Base-by-base conservation (phyloP, 2,888 invertebrate species). In the Caenorhabditis sinica region DNA sequence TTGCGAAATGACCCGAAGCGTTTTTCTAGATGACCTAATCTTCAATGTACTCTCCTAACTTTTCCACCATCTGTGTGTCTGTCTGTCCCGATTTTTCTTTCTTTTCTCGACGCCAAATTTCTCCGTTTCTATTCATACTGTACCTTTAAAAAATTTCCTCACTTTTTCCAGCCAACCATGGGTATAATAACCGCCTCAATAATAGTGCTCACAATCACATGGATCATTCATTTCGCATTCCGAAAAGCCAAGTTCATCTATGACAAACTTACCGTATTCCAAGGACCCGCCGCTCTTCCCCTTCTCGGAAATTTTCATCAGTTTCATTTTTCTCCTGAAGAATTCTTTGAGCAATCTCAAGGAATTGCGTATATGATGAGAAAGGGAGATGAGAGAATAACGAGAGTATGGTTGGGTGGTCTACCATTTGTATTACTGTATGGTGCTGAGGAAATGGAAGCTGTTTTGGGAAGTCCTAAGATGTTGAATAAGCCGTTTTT, bases 401-500 rank as follows among this genome's bases (percentile, higher is more conserved):
- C 85, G 25, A 79, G 92, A 11, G 83, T 92, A 11, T 92, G 92
- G 92, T 77, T 92, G n/a, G 87, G 90, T 13, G 88, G 88, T n/a
- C 74, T 69, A 13, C 92, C 93, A 11, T 91, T 92, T 68, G 90
- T 92, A 6, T n/a, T 93, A 43, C 65, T 93, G n/a, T 93, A 91
- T 63, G 92, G 92, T 3, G 90, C 92, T 5, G 91, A 92, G 51
- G 93, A 93, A 65, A 86, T 87, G 61, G 92, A 92, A 71, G 90
- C 90, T 11, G 89, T 94, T 20, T 86, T 94, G 23, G 90, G 91
- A 23, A 90, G 92, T 77, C 92, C 91, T 63, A 93, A 92, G 65
- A 90, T 93, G 83, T 87, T 93, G 30, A 91, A 93, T 71, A 93
- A 94, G 84, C 92, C 93, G 9, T 90, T 90, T 66, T 93, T 93